A percentile compares a stretch with the other conserved stretches of the same genome.
Evolutionary conservation across 2,888 invertebrate species (phyloP).

Genomic region (Orchestes rusci): DNA sequence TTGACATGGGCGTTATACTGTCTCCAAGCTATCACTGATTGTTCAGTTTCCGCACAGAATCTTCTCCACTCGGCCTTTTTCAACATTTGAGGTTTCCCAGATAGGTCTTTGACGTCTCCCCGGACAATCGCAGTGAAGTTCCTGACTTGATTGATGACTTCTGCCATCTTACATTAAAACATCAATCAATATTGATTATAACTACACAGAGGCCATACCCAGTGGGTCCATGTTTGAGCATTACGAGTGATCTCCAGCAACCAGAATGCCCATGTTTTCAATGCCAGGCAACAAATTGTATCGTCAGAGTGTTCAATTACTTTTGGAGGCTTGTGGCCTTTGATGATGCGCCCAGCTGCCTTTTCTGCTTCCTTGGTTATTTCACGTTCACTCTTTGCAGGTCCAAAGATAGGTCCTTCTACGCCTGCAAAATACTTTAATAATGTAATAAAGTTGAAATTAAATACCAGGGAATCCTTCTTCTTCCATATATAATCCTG

Average conservation of each 20-base stretch:
- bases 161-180: conserved; percentile 23
- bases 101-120: conserved; percentile 31
- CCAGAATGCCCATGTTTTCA: conserved; percentile 41
- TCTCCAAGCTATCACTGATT: conserved; percentile 36
- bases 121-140: conserved; percentile 35
- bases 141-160: conserved; percentile 35
- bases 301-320: conserved; percentile 36
- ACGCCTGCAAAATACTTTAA: no score
- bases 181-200: background rate
- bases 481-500: no score
- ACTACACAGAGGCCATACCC: conserved; percentile 28
- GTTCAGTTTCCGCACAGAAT: conserved; percentile 36
- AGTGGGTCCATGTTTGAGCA: conserved; percentile 39
- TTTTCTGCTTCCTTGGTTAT: no score
- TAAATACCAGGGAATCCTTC: no score
- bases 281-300: conserved; percentile 38
- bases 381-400: no score
- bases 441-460: no score
- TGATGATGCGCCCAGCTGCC: conserved; percentile 24
- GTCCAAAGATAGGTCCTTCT: no score
- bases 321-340: conserved; percentile 33
- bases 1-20: conserved; percentile 39
- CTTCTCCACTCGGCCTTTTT: conserved; percentile 36
- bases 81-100: conserved; percentile 30
- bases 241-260: conserved; percentile 39